Evolutionary conservation across 2,797 vertebrate species (phyloP).

Genomic region (Varecia variegata): DNA sequence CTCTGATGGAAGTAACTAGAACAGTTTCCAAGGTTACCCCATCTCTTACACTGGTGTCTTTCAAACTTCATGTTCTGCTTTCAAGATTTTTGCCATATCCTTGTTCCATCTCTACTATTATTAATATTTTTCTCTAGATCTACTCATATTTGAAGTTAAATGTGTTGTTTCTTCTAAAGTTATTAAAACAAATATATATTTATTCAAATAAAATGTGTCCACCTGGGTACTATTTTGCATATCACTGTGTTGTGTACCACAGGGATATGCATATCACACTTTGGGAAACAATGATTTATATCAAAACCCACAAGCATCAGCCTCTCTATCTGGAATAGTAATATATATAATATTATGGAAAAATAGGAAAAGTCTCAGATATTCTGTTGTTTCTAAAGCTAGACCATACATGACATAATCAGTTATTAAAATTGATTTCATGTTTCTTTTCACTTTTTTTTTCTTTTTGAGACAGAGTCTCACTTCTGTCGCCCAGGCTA

Average conservation of each 20-base stretch:
- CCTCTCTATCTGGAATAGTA: background rate
- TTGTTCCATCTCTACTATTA: background rate
- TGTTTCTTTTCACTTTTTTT: background rate
- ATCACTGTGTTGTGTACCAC: fast-evolving
- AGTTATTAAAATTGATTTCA: background rate
- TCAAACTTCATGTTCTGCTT: background rate
- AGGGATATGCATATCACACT: background rate
- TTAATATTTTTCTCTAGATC: background rate
- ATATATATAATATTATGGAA: background rate
- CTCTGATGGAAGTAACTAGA: background rate
- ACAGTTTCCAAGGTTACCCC: background rate
- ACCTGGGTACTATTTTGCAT: background rate
- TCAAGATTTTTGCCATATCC: background rate
- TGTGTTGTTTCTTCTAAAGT: background rate
- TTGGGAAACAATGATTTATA: background rate
- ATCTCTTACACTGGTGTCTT: background rate
- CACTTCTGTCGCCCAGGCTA: background rate
- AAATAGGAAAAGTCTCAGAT: background rate
- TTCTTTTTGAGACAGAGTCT: background rate
- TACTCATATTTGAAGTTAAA: background rate
- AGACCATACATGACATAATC: background rate
- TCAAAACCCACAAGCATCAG: background rate
- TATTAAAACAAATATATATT: background rate
- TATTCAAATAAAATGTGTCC: background rate
- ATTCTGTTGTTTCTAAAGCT: background rate